Evolutionary conservation across 2,797 vertebrate species (phyloP), one percentile per base, ranked within the genome.

Genomic region (Muscicapa striata): DNA sequence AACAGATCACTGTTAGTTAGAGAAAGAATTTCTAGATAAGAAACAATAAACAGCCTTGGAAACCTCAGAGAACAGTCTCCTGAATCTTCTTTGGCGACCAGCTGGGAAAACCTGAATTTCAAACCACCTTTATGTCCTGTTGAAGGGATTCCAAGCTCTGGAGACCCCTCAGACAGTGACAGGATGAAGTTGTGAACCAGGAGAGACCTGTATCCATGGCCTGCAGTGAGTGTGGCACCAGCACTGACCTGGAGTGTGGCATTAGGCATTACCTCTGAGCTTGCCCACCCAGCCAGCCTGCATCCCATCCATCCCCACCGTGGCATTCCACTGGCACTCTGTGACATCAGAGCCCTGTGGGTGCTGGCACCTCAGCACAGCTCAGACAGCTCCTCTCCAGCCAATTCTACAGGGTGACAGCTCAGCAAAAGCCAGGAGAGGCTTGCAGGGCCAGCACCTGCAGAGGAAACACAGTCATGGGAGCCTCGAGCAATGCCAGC

Each of bases 171-270:
- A 34, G 34, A 34, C 34, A 34, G 34, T 34, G 34, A 34, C 34
- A 34, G 46, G 29, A 24, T 38, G 24, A 55, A 40, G 36, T 6
- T 6, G 24, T 19, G 29, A 66, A 49, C 27, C 5, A 17, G 46
- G 20, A 34, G 4, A 36, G 40, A 62, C 1, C 4, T 49, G 38
- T 10, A 27, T 6, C 32, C 1, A 1, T 7, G 32, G 10, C 16
- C 30, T 24, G 23, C 13, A 13, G 48, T 4, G 23, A 0, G 0
- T 5, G 2, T 0, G 0, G 27, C 7, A 27, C 41, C 51, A 64
- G 43, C 63, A 55, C 1, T 14, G 51, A 36, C 27, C 3, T 22
- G 54, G 8, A 63, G 13, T 0, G 0, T 32, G 41, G n/a, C 38
- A 54, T 27, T 15, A 22, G 41, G n/a, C 59, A 73, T 3, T 8